A percentile compares a stretch with the other conserved stretches of the same genome.
Evolutionary conservation across 2,888 invertebrate species (phyloP).

Genomic region (Leucoma salicis): DNA sequence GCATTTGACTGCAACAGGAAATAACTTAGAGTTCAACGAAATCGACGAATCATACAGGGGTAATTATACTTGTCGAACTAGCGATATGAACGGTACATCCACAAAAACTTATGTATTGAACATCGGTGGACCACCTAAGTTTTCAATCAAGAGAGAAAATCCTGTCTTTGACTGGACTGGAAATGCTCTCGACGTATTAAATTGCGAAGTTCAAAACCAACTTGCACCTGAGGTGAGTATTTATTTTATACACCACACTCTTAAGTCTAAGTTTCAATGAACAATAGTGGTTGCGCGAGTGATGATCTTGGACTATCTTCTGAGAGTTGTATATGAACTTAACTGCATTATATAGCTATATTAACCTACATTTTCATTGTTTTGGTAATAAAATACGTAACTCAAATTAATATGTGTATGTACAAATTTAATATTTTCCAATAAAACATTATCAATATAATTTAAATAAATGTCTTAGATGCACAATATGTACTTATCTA

Average conservation of each 20-base stretch:
- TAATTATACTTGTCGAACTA: slow-evolving; percentile 35
- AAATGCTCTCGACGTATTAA: slow-evolving; percentile 4
- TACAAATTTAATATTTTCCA: too few relatives aligned
- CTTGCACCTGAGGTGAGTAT: slow-evolving; percentile 21
- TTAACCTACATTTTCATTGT: background rate
- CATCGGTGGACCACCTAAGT: slow-evolving; percentile 23
- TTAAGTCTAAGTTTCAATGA: too few relatives aligned
- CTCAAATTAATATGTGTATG: too few relatives aligned
- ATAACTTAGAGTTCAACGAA: slow-evolving; percentile 6
- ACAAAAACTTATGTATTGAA: slow-evolving; percentile 27
- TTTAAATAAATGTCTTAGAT: background rate
- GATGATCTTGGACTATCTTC: too few relatives aligned
- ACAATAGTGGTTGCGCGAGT: too few relatives aligned
- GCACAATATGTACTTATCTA: slow-evolving; percentile 4
- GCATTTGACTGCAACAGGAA: background rate
- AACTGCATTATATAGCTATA: background rate
- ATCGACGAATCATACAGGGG: slow-evolving; percentile 15
- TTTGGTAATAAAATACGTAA: too few relatives aligned
- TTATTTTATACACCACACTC: background rate
- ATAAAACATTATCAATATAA: background rate
- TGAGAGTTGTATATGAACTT: too few relatives aligned
- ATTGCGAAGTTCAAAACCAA: slow-evolving; percentile 14
- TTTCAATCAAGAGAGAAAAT: background rate
- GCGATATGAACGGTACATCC: slow-evolving; percentile 12
- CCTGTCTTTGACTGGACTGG: slow-evolving; percentile 17